Evolutionary conservation across 2,797 vertebrate genomes (phyloP).

Genomic region (Lutjanus argentimaculatus): DNA sequence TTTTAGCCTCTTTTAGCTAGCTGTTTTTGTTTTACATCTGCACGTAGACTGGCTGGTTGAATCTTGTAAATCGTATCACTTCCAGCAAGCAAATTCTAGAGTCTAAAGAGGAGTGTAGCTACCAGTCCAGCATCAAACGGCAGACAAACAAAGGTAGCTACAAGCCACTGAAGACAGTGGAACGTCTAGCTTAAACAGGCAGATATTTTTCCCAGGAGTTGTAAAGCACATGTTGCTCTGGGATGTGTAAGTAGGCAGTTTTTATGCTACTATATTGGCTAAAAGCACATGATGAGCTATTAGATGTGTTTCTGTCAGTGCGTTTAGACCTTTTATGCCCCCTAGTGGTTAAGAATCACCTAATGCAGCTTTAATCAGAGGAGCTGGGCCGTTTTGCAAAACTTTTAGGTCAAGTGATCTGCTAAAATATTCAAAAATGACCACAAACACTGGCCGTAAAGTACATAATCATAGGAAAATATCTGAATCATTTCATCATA

Average conservation of each 20-base stretch:
- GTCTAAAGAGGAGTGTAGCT: background rate
- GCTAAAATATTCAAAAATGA: background rate
- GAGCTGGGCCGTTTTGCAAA: background rate
- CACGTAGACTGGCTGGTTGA: background rate
- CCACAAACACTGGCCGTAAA: background rate
- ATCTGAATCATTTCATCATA: background rate
- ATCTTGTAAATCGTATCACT: too few relatives aligned
- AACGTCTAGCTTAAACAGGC: too few relatives aligned
- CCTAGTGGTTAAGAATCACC: background rate
- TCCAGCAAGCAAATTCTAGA: background rate
- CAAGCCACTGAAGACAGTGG: too few relatives aligned
- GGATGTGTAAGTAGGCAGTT: background rate
- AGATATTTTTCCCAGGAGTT: too few relatives aligned
- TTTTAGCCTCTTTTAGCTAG: too few relatives aligned
- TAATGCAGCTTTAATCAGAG: constrained; percentile 7
- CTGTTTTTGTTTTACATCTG: too few relatives aligned
- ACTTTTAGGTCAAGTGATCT: background rate
- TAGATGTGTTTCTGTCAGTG: background rate
- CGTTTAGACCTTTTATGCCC: background rate
- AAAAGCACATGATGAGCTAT: background rate
- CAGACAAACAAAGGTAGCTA: background rate
- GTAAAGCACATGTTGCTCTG: too few relatives aligned
- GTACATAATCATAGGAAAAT: constrained; percentile 26
- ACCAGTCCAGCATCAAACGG: background rate
- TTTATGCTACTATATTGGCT: background rate